Conservation (phyloP, 2,888 invertebrate species). For the Brenthis hecate region DNA sequence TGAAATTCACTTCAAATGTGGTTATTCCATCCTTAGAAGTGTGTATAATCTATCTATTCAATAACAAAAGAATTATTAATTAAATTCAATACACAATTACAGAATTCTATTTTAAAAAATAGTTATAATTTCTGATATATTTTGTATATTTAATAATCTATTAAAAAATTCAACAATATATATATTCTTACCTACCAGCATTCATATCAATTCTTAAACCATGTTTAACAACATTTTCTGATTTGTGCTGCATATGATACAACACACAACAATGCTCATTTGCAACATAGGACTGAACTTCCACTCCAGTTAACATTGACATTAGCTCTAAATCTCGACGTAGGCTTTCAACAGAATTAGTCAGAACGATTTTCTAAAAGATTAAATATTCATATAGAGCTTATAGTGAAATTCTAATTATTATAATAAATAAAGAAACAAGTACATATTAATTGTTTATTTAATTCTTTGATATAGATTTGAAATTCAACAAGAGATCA, state of each 20-base stretch:
- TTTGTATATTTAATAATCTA: not conserved
- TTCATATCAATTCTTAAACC: constrained; percentile 64
- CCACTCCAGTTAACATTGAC: constrained; percentile 62
- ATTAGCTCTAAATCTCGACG: constrained; percentile 57
- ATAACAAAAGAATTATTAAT: no score
- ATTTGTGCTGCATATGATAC: constrained; percentile 65
- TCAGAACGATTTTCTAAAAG: constrained; percentile 59
- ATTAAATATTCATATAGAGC: not conserved
- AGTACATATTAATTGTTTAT: no score
- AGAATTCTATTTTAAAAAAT: not conserved
- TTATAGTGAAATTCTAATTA: no score
- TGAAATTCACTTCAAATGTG: no score
- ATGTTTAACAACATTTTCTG: constrained; percentile 56
- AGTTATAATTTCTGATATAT: not conserved
- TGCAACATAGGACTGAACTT: constrained; percentile 63
- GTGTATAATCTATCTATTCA: no score
- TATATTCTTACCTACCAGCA: constrained; percentile 49
- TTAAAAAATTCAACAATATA: constrained; percentile 3
- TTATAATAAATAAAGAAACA: no score
- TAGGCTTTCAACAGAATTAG: constrained; percentile 54
- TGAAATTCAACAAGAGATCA: no score
- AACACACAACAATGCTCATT: constrained; percentile 64
- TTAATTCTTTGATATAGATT: no score
- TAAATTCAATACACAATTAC: no score
- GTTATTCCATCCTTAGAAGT: no score